phyloP scores from a whole-genome alignment of 2,113 vertebrate genomes.

The Elachura formosa region DNA sequence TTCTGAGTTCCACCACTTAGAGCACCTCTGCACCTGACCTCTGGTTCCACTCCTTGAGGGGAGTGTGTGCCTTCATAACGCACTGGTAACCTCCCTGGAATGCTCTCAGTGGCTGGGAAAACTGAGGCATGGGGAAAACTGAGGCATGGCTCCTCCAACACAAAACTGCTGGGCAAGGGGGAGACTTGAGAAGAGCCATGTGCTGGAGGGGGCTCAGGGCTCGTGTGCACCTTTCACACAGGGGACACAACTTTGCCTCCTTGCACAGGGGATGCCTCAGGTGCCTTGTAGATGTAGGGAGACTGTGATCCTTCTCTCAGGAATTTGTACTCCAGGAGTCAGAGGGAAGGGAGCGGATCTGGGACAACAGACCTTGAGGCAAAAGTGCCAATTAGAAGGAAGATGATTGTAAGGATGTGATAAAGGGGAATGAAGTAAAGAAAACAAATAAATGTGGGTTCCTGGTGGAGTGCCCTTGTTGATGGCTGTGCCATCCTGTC shows the following conservation, averaged over 20 bases:
- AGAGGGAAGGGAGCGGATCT: not conserved
- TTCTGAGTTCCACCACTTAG: not conserved
- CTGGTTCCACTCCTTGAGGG: not conserved
- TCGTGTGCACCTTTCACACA: rapidly evolving
- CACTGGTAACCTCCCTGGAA: not conserved
- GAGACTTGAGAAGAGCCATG: not conserved
- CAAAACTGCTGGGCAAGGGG: not conserved
- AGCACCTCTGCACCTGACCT: not conserved
- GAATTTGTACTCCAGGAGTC: not conserved
- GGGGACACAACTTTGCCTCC: rapidly evolving
- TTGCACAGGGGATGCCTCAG: not conserved
- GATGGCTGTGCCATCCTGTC: not conserved
- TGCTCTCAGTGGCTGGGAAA: not conserved
- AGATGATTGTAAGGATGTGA: too few species aligned
- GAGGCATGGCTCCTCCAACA: not conserved
- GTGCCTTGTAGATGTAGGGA: rapidly evolving
- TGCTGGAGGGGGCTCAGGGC: not conserved
- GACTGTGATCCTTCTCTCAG: not conserved
- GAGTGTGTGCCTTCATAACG: not conserved
- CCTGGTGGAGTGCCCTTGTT: not conserved
- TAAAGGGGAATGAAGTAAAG: not conserved
- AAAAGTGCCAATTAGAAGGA: not conserved
- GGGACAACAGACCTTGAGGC: not conserved
- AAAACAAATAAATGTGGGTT: not conserved
- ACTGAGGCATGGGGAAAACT: not conserved